A percentile compares a stretch with the other conserved stretches of the same genome.
These are phyloP conservation scores for Ectemnius cavifrons DNA, from an alignment of 2,888 invertebrate genomes.

Conservation along the genomic window DNA sequence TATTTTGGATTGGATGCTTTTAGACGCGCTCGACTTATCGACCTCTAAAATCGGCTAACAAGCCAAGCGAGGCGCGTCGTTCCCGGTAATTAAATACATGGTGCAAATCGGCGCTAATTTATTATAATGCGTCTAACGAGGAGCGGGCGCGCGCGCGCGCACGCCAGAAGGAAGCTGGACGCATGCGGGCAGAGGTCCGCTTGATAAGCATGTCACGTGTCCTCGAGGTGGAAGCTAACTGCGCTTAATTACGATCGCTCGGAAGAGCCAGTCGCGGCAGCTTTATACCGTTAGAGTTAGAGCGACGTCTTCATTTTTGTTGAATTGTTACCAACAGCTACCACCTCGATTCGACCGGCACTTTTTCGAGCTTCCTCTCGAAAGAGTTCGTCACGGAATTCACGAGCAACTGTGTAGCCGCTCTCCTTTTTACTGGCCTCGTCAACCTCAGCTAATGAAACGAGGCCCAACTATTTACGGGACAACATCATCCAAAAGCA, in stretches of 20 bases:
- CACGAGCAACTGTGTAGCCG: background rate
- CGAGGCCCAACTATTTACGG: background rate
- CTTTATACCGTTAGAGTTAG: conserved; percentile 17
- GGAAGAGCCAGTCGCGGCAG: background rate
- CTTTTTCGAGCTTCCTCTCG: conserved; percentile 22
- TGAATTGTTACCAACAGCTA: conserved; percentile 6
- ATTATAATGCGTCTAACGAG: conserved; percentile 11
- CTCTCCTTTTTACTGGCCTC: too few species aligned
- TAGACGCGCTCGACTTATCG: too few species aligned
- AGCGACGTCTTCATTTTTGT: conserved; percentile 10
- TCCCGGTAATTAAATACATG: conserved; percentile 10
- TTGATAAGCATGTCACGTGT: conserved; percentile 23
- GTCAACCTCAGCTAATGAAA: too few species aligned
- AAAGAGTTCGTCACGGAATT: conserved; percentile 1
- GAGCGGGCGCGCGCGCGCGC: too few species aligned
- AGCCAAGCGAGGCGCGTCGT: background rate
- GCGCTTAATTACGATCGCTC: conserved; percentile 26
- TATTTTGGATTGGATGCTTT: too few species aligned
- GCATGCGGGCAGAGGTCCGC: conserved; percentile 7
- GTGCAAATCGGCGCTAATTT: conserved; percentile 15
- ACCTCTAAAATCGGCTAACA: too few species aligned
- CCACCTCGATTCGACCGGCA: background rate
- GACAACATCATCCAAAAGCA: conserved; percentile 11
- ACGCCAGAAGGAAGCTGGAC: background rate
- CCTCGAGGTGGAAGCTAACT: conserved; percentile 13